Percentiles rank a stretch among this genome's conserved stretches.
phyloP scores from a whole-genome alignment of 2,888 invertebrate species.

The Phyllotreta striolata region DNA sequence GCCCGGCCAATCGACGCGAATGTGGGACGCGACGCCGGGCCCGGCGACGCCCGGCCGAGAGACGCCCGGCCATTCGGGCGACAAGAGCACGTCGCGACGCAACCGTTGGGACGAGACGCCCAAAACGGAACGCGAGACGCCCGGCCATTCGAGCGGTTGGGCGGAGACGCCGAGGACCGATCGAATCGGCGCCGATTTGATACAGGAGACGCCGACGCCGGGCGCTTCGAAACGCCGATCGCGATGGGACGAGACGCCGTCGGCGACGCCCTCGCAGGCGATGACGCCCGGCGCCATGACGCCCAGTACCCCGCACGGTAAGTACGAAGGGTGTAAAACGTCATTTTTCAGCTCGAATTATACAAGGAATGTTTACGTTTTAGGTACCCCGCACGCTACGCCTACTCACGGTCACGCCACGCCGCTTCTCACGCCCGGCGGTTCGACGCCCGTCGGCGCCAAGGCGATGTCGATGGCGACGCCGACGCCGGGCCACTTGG shows the following conservation, averaged over 20 bases:
- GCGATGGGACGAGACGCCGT: constrained; percentile 99
- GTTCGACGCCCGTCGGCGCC: constrained; percentile 85
- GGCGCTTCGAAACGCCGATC: constrained; percentile 92
- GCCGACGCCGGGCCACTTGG: constrained; percentile 94
- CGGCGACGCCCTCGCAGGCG: constrained; percentile 67
- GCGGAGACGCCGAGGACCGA: constrained; percentile 98
- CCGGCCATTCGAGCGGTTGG: constrained; percentile 95
- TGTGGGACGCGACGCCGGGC: constrained; percentile 98
- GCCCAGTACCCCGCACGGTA: constrained; percentile 70
- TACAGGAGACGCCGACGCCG: constrained; percentile 92
- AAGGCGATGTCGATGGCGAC: constrained; percentile 99
- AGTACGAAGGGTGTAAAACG: background rate
- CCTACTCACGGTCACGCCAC: constrained; percentile 67
- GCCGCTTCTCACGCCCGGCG: constrained; percentile 78
- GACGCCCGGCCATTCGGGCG: constrained; percentile 75
- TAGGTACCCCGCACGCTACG: constrained; percentile 66
- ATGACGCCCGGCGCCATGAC: constrained; percentile 70
- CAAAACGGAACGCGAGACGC: constrained; percentile 96
- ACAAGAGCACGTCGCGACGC: constrained; percentile 76
- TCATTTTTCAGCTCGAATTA: too few species aligned
- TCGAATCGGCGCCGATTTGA: constrained; percentile 68
- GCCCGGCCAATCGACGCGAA: constrained; percentile 85
- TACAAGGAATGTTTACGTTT: background rate
- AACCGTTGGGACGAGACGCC: constrained; percentile 99
- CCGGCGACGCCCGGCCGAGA: constrained; percentile 87